phyloP scores from a whole-genome alignment of 2,888 invertebrate genomes.

The Meta bourneti region DNA sequence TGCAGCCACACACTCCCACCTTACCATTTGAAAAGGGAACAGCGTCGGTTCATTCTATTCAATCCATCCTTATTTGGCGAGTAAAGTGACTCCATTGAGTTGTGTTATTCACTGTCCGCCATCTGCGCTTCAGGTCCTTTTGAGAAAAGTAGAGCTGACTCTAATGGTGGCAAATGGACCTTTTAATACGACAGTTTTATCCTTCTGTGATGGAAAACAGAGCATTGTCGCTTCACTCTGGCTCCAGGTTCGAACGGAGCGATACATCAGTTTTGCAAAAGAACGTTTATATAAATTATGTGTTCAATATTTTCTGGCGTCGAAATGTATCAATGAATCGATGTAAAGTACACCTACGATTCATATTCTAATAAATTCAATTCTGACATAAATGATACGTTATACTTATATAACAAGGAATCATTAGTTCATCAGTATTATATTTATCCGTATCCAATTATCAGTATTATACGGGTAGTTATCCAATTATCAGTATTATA shows the following conservation, averaged over 20 bases:
- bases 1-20: background rate
- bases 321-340: background rate
- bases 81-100: conserved; percentile 11
- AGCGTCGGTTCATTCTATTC: background rate
- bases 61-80: background rate
- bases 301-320: background rate
- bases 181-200: conserved; percentile 42
- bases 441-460: no score
- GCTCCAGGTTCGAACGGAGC: background rate
- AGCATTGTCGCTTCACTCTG: conserved; percentile 1
- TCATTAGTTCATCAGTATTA: no score
- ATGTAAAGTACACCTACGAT: background rate
- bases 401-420: no score
- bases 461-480: no score
- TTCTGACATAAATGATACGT: no score
- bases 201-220: conserved; percentile 37
- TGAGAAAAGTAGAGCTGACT: conserved; percentile 35
- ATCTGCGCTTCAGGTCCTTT: conserved; percentile 18
- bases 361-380: background rate
- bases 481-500: no score
- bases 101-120: conserved; percentile 24
- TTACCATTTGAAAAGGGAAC: background rate
- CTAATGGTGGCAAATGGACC: conserved; percentile 61
- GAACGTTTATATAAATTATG: background rate
- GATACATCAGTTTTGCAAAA: background rate